Conservation (phyloP, 2,888 invertebrate species). For the Hyppa rectilinea region DNA sequence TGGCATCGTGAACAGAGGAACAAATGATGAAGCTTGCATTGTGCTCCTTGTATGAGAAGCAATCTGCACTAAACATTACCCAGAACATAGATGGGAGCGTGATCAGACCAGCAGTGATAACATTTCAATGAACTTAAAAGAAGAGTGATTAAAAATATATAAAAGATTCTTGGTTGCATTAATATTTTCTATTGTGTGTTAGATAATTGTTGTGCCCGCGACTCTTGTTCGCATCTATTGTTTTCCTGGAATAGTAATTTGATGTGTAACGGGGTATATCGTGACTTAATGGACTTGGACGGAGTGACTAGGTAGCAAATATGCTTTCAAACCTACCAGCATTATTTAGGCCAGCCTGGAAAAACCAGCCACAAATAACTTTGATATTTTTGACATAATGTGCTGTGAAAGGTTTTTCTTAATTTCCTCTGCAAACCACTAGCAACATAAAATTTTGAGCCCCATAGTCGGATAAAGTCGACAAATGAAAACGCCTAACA, state of each 20-base stretch:
- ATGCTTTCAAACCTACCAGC: too few relatives aligned
- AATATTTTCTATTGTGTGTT: slow-evolving; percentile 41
- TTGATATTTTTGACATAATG: background rate
- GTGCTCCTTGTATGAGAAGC: slow-evolving; percentile 71
- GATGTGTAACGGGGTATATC: background rate
- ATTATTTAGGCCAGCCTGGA: background rate
- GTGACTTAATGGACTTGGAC: background rate
- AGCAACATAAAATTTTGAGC: too few relatives aligned
- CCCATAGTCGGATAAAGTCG: too few relatives aligned
- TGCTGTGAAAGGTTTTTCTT: background rate
- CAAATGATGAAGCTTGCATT: slow-evolving; percentile 79
- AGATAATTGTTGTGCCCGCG: slow-evolving; percentile 7
- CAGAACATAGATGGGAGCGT: slow-evolving; percentile 46
- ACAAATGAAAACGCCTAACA: too few relatives aligned
- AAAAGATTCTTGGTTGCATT: slow-evolving; percentile 15
- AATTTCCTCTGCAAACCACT: background rate
- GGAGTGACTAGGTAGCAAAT: background rate
- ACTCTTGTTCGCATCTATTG: slow-evolving; percentile 1
- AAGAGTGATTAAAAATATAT: slow-evolving; percentile 41
- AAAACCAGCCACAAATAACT: background rate
- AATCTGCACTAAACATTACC: slow-evolving; percentile 74
- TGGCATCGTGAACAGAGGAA: slow-evolving; percentile 64
- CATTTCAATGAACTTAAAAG: slow-evolving; percentile 47
- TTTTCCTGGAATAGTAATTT: background rate
- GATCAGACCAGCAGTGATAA: slow-evolving; percentile 44